Evolutionary conservation across 2,888 invertebrate species (phyloP).

Genomic region (Frankliniella fusca): DNA sequence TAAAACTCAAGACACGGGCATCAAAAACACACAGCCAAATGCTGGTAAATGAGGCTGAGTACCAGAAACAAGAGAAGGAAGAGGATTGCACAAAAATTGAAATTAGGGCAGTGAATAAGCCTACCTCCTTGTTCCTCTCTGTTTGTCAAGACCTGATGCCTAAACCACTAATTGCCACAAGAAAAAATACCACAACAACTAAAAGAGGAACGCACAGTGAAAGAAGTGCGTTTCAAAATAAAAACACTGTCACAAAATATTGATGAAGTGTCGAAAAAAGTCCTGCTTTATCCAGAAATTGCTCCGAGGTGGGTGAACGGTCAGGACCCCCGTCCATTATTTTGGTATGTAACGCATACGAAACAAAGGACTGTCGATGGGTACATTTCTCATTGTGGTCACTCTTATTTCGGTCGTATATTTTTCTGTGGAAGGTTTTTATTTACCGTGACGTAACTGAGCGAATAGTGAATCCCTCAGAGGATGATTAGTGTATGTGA

Average conservation of each 20-base stretch:
- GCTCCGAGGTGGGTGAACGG: not conserved
- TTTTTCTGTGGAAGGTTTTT: no score
- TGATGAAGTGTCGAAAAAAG: no score
- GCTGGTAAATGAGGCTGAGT: not conserved
- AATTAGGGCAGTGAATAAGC: conserved; percentile 1
- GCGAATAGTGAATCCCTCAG: no score
- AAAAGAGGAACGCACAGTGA: not conserved
- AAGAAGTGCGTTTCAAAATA: no score
- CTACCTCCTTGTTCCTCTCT: not conserved
- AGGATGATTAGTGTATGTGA: no score
- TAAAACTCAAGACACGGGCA: not conserved
- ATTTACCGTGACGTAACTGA: no score
- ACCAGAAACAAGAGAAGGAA: not conserved
- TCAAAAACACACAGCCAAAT: not conserved
- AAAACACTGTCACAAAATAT: no score
- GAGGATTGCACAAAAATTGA: not conserved
- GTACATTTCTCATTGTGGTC: not conserved
- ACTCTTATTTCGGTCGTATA: no score
- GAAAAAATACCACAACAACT: not conserved
- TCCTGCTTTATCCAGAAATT: no score
- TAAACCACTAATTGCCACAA: not conserved
- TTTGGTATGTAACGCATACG: not conserved
- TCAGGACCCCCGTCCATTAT: not conserved
- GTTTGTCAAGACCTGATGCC: not conserved
- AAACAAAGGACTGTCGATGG: not conserved